phyloP scores from a whole-genome alignment of 2,888 invertebrate species.

The Aquatica leii region DNA sequence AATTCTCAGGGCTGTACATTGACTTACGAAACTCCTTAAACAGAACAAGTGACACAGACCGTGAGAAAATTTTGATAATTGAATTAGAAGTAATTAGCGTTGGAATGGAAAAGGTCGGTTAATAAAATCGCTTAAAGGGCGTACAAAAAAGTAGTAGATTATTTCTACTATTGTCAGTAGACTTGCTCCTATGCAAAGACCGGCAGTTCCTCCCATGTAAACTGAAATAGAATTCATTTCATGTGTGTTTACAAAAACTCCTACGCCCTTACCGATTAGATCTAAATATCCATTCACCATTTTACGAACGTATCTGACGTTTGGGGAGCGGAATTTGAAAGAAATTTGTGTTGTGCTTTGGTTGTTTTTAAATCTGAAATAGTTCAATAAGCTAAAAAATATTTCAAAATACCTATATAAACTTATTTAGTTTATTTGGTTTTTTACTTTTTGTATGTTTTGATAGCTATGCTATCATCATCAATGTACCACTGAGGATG shows the following conservation, averaged over 20 bases:
- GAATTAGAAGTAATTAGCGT: no score
- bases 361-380: slow-evolving; percentile 14
- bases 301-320: slow-evolving; percentile 27
- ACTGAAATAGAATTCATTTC: slow-evolving; percentile 24
- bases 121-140: slow-evolving; percentile 23
- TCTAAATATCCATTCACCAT: slow-evolving; percentile 32
- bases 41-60: no score
- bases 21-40: no score
- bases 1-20: no score
- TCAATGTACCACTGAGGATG: no score
- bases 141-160: slow-evolving; percentile 36
- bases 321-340: slow-evolving; percentile 31
- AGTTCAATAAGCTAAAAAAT: neutral
- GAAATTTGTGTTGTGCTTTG: slow-evolving; percentile 19
- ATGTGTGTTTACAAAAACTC: neutral
- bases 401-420: no score
- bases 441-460: no score
- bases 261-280: slow-evolving; percentile 23
- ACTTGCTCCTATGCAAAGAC: slow-evolving; percentile 39
- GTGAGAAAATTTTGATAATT: no score
- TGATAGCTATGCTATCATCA: no score
- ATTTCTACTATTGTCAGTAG: slow-evolving; percentile 36
- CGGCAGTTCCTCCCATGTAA: slow-evolving; percentile 38
- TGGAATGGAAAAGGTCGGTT: no score
- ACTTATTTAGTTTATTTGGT: no score